Conservation (phyloP, 2,113 vertebrate genomes). For the Tyto alba region DNA sequence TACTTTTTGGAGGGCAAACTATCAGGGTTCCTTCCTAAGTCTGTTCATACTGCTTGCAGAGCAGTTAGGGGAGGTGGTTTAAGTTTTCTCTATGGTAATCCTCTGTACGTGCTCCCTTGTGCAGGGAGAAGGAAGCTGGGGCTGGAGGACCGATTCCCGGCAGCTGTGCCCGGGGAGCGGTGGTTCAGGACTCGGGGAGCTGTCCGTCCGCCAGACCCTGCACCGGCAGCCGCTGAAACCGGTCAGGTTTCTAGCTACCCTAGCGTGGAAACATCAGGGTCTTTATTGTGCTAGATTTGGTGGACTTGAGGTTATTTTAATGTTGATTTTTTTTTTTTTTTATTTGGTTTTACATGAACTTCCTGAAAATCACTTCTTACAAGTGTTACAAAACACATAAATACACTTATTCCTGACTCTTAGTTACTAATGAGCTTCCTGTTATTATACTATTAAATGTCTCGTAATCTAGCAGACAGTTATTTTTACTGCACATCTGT, state of each 20-base stretch:
- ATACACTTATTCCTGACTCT: neutral
- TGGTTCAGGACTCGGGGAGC: neutral
- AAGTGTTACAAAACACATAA: neutral
- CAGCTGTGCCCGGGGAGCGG: rapidly evolving
- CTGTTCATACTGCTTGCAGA: neutral
- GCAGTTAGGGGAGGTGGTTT: neutral
- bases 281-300: neutral
- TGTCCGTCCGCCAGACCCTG: rapidly evolving
- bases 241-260: rapidly evolving
- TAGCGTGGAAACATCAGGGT: neutral
- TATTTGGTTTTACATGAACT: neutral
- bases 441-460: neutral
- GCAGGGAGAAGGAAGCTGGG: neutral
- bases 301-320: neutral
- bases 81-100: neutral
- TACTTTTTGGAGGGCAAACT: neutral
- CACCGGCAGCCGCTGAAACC: rapidly evolving
- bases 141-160: neutral
- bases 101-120: neutral
- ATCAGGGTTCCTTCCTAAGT: neutral
- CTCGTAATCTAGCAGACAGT: neutral
- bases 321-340: neutral
- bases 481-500: constrained; percentile 11
- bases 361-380: neutral
- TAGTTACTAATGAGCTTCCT: constrained; percentile 4